phyloP scores from a whole-genome alignment of 2,888 invertebrate species.

The Trissolcus brochymenae region DNA sequence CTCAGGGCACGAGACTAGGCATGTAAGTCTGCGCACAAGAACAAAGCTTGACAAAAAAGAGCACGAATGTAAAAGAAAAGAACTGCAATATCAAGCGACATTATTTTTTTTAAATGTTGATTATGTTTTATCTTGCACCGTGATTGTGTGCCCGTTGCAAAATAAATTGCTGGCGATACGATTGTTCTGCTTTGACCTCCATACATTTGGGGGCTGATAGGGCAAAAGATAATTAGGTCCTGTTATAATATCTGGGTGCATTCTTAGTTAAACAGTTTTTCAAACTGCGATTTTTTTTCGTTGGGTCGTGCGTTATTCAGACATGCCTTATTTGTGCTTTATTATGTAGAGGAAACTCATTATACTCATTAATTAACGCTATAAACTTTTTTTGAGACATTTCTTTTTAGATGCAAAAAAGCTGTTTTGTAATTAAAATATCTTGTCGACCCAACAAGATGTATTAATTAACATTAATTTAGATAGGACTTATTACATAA shows the following conservation, averaged over 20 bases:
- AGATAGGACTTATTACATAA: constrained; percentile 6
- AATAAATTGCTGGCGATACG: constrained; percentile 39
- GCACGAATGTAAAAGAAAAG: constrained; percentile 1
- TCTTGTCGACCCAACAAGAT: neutral
- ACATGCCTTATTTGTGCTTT: neutral
- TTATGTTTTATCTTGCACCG: constrained; percentile 16
- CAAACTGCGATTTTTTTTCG: too few species aligned
- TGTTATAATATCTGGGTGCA: constrained; percentile 38
- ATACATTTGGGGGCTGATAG: constrained; percentile 25
- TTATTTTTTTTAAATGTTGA: constrained; percentile 35
- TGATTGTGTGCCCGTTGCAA: constrained; percentile 20
- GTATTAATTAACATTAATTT: constrained; percentile 18
- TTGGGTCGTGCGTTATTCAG: too few species aligned
- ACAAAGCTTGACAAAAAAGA: neutral
- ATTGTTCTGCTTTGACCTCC: constrained; percentile 33
- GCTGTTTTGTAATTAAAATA: constrained; percentile 2
- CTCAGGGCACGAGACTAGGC: constrained; percentile 59
- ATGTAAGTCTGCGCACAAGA: constrained; percentile 4
- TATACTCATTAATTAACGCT: constrained; percentile 4
- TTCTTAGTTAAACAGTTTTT: constrained; percentile 11
- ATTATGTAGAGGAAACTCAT: neutral
- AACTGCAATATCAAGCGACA: constrained; percentile 4
- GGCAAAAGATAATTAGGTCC: constrained; percentile 47
- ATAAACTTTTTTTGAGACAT: constrained; percentile 7
- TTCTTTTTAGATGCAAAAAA: neutral